Percentiles rank a stretch among this genome's conserved stretches.
Evolutionary conservation across 2,888 invertebrate species (phyloP).

Genomic region (Erynnis tages): DNA sequence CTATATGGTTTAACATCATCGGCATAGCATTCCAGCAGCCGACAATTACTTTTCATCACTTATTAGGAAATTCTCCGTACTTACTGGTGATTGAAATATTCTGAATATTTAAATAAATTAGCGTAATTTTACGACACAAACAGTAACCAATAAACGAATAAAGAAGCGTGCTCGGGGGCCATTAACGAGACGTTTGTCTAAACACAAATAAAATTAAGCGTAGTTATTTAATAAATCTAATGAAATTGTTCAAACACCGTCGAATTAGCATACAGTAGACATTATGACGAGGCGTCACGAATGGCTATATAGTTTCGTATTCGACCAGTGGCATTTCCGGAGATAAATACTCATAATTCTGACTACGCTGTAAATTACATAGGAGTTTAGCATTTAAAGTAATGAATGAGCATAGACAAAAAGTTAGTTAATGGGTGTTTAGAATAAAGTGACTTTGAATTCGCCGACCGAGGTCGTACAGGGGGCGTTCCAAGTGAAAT

Average conservation of each 20-base stretch:
- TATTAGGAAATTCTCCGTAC: conserved; percentile 1
- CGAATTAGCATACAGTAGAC: conserved; percentile 36
- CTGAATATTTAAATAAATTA: conserved; percentile 19
- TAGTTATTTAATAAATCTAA: conserved; percentile 34
- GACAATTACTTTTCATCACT: conserved; percentile 20
- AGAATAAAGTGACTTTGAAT: conserved; percentile 32
- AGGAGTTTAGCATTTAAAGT: conserved; percentile 50
- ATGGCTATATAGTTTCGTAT: conserved; percentile 39
- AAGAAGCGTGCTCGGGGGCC: conserved; percentile 40
- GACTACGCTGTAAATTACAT: conserved; percentile 43
- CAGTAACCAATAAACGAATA: conserved; percentile 33
- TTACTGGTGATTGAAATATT: conserved; percentile 13
- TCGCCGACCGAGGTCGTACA: conserved; percentile 19
- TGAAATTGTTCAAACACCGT: conserved; percentile 32
- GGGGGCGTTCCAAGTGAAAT: background rate
- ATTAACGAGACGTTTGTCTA: conserved; percentile 30
- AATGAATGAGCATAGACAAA: conserved; percentile 47
- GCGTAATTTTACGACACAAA: conserved; percentile 14
- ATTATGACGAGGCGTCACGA: conserved; percentile 25
- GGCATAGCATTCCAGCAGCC: background rate
- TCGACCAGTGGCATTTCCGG: conserved; percentile 54
- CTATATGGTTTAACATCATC: background rate
- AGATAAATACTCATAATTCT: conserved; percentile 39
- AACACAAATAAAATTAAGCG: conserved; percentile 29
- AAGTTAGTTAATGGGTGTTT: conserved; percentile 37